phyloP scores from a whole-genome alignment of 1,140 invertebrate species.

The Spodoptera frugiperda region DNA sequence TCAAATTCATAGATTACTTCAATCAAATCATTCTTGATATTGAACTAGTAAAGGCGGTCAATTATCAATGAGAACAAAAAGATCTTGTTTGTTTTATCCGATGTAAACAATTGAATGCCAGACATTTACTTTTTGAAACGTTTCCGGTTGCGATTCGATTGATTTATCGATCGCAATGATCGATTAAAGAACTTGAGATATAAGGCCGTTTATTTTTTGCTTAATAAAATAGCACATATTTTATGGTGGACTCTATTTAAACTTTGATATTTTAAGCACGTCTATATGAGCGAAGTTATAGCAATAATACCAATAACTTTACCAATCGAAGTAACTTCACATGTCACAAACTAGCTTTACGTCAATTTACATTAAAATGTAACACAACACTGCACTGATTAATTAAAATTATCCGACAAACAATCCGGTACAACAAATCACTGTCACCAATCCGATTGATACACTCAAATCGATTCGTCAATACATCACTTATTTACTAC shows the following conservation, averaged over 20 bases:
- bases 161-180: constrained; percentile 32
- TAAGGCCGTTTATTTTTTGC: constrained; percentile 10
- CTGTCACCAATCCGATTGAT: constrained; percentile 54
- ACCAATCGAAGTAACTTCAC: constrained; percentile 22
- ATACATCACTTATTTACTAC: constrained; percentile 51
- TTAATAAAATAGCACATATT: no score
- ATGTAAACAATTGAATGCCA: constrained; percentile 42
- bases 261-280: background rate
- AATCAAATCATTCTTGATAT: constrained; percentile 69
- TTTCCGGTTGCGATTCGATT: constrained; percentile 24
- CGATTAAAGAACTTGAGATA: background rate
- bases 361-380: constrained; percentile 57
- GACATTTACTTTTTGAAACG: constrained; percentile 11
- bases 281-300: constrained; percentile 20
- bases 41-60: constrained; percentile 59
- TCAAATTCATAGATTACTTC: constrained; percentile 72
- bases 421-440: constrained; percentile 52
- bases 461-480: constrained; percentile 49
- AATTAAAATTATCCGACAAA: constrained; percentile 52
- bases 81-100: constrained; percentile 49
- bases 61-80: constrained; percentile 52
- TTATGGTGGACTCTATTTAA: background rate
- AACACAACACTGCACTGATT: constrained; percentile 58
- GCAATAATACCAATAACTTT: constrained; percentile 39
- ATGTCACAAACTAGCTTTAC: constrained; percentile 42